Conservation (phyloP, 2,797 vertebrate species). For the Anguilla obscura region DNA sequence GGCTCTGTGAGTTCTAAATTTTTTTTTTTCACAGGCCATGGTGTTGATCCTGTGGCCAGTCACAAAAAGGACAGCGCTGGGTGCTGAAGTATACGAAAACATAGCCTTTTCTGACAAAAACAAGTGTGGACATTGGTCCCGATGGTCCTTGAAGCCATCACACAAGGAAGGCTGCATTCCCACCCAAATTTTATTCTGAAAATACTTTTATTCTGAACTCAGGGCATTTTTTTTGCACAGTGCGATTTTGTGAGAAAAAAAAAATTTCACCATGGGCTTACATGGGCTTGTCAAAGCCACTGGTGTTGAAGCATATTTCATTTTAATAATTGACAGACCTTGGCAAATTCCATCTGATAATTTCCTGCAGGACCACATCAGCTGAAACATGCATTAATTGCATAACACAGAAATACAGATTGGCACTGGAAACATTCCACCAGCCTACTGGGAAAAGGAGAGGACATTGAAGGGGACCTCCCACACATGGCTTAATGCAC, state of each 20-base stretch:
- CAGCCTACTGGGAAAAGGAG: background rate
- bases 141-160: background rate
- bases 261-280: background rate
- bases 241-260: background rate
- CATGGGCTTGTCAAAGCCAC: background rate
- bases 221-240: background rate
- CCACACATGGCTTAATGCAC: background rate
- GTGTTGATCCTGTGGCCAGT: background rate
- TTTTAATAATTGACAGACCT: slow-evolving; percentile 14
- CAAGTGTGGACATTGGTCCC: background rate
- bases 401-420: background rate
- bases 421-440: background rate
- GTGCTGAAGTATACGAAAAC: no score
- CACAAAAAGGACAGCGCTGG: background rate
- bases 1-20: background rate
- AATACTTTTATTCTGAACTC: background rate
- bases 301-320: background rate
- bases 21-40: background rate
- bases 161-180: background rate
- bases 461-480: background rate
- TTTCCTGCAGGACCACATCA: background rate
- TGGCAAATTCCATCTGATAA: slow-evolving; percentile 13
- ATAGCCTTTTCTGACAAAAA: background rate
- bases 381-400: slow-evolving; percentile 1
- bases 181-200: background rate